Evolutionary conservation across 1,140 invertebrate species (phyloP).

Genomic region (Lamellibrachia luymesi): DNA sequence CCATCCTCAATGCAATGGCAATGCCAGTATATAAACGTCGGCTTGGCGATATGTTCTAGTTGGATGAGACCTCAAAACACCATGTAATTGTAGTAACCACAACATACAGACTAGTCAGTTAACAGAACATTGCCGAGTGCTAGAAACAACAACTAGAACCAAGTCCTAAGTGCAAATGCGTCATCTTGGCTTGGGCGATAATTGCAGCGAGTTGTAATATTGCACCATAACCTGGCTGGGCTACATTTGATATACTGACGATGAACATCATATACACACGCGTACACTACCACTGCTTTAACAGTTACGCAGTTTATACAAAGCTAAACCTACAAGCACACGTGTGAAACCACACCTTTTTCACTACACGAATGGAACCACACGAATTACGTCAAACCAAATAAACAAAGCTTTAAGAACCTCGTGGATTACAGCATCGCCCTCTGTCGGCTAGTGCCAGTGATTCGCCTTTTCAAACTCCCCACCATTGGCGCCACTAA

Average conservation of each 20-base stretch:
- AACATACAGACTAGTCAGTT: no score
- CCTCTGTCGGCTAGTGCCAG: neutral
- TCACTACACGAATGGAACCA: neutral
- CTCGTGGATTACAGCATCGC: neutral
- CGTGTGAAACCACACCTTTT: neutral
- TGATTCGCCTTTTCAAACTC: neutral
- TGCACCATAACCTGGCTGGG: neutral
- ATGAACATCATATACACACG: neutral
- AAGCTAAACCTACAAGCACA: neutral
- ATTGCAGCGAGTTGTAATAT: neutral
- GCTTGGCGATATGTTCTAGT: no score
- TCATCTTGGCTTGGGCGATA: neutral
- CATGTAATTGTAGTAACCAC: no score
- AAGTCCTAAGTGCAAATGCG: neutral
- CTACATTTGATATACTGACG: neutral
- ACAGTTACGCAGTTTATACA: neutral
- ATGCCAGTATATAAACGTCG: no score
- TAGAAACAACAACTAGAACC: neutral
- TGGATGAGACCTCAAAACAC: no score
- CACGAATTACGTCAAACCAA: neutral
- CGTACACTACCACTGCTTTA: neutral
- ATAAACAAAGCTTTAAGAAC: neutral
- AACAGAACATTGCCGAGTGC: no score
- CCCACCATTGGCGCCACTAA: no score
- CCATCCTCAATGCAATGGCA: no score